Evolutionary conservation across 2,888 invertebrate genomes (phyloP).

Genomic region (Belgica antarctica): DNA sequence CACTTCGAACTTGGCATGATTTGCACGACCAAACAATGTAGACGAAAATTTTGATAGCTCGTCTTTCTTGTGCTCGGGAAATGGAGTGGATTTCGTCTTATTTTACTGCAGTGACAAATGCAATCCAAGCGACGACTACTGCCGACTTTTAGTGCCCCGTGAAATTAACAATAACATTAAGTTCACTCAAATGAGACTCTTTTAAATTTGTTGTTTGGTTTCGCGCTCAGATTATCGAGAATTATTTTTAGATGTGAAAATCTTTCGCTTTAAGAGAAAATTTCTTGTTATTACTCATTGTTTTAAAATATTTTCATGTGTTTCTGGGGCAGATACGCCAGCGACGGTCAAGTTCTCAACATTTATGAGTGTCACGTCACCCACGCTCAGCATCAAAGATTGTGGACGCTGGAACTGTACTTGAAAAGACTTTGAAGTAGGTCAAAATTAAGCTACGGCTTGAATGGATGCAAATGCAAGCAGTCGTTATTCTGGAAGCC

Average conservation of each 20-base stretch:
- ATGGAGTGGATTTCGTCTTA: too few relatives aligned
- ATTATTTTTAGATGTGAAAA: constrained; percentile 19
- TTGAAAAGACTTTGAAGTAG: too few relatives aligned
- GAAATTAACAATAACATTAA: background rate
- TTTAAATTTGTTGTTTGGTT: background rate
- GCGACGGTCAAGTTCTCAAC: too few relatives aligned
- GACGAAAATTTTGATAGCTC: background rate
- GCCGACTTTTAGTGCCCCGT: background rate
- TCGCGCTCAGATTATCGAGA: constrained; percentile 1
- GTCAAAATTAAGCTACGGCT: too few relatives aligned
- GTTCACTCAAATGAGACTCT: background rate
- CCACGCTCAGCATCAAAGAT: too few relatives aligned
- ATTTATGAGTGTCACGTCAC: too few relatives aligned
- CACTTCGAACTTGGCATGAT: constrained; percentile 22
- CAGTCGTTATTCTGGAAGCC: too few relatives aligned
- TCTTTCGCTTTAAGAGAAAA: background rate
- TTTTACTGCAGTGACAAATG: too few relatives aligned
- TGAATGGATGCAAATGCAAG: too few relatives aligned
- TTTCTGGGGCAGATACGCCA: background rate
- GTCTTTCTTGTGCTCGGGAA: too few relatives aligned
- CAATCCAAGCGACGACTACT: too few relatives aligned
- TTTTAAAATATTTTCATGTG: background rate
- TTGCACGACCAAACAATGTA: constrained; percentile 13
- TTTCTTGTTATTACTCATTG: constrained; percentile 23
- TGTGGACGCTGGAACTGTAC: too few relatives aligned